Evolutionary conservation across 2,113 vertebrate genomes (phyloP).

Genomic region (Paradisaea rubra): DNA sequence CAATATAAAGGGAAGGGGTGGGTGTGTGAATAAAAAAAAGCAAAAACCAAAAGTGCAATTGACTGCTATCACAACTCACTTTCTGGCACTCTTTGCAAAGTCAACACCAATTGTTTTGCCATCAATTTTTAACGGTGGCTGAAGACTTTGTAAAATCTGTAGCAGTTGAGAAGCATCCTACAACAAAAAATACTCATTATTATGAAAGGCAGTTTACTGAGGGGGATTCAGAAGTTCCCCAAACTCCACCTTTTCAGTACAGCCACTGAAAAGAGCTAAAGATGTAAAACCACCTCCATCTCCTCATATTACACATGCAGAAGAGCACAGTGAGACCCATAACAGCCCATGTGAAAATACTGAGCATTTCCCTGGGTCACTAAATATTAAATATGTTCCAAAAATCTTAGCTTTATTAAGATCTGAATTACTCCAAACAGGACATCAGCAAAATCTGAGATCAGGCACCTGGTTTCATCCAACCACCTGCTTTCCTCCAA

Average conservation of each 20-base stretch:
- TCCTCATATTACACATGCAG: fast-evolving
- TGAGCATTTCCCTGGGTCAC: fast-evolving
- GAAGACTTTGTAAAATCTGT: conserved; percentile 91
- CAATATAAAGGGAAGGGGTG: background rate
- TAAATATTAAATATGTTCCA: background rate
- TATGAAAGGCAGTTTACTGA: background rate
- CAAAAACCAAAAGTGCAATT: background rate
- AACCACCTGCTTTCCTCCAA: background rate
- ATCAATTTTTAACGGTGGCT: conserved; percentile 93
- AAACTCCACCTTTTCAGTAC: background rate
- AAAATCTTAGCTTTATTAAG: background rate
- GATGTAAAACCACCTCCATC: background rate
- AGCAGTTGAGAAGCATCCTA: conserved; percentile 97
- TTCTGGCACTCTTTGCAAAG: conserved; percentile 97
- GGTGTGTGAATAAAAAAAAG: background rate
- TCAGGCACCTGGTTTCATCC: background rate
- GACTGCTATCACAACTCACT: conserved; percentile 75
- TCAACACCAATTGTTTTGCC: conserved; percentile 98
- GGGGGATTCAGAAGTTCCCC: background rate
- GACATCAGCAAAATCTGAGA: background rate
- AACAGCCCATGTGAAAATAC: background rate
- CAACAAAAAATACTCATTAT: background rate
- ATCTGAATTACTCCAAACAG: background rate
- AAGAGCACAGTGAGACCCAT: fast-evolving
- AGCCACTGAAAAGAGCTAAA: background rate